phyloP scores from a whole-genome alignment of 2,888 invertebrate species.

The Sinotaia quadrata region DNA sequence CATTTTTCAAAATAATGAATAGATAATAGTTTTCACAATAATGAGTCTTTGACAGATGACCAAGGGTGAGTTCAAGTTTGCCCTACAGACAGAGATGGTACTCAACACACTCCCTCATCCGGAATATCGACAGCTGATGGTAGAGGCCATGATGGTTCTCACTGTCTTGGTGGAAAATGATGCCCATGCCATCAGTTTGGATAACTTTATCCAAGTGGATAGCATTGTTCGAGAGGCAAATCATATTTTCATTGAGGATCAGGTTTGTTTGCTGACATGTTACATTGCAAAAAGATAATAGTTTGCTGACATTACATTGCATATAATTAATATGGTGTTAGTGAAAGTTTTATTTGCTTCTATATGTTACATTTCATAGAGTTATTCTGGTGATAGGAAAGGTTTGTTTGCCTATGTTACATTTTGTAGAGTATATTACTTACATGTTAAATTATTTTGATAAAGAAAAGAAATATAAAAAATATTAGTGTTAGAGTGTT shows the following conservation, averaged over 20 bases:
- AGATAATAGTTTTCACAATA: too few relatives aligned
- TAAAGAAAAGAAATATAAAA: too few relatives aligned
- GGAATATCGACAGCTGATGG: conserved; percentile 96
- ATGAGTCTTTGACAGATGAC: conserved; percentile 82
- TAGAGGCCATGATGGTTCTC: conserved; percentile 95
- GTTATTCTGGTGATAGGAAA: too few relatives aligned
- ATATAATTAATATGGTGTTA: too few relatives aligned
- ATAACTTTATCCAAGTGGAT: conserved; percentile 79
- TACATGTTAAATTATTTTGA: too few relatives aligned
- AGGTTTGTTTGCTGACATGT: conserved; percentile 80
- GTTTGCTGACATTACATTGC: not conserved
- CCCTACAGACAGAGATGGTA: conserved; percentile 96
- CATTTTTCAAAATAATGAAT: too few relatives aligned
- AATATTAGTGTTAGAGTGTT: too few relatives aligned
- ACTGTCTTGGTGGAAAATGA: conserved; percentile 80
- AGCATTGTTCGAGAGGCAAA: conserved; percentile 94
- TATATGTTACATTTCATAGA: too few relatives aligned
- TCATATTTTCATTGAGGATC: conserved; percentile 94
- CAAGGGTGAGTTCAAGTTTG: conserved; percentile 97
- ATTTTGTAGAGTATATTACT: too few relatives aligned
- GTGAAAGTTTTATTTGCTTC: too few relatives aligned
- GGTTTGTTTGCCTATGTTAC: too few relatives aligned
- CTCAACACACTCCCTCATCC: conserved; percentile 97
- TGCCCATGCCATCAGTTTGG: conserved; percentile 49
- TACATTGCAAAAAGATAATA: too few relatives aligned